Evolutionary conservation across 1,140 invertebrate species (phyloP).

Genomic region (Tetragnatha versicolor): DNA sequence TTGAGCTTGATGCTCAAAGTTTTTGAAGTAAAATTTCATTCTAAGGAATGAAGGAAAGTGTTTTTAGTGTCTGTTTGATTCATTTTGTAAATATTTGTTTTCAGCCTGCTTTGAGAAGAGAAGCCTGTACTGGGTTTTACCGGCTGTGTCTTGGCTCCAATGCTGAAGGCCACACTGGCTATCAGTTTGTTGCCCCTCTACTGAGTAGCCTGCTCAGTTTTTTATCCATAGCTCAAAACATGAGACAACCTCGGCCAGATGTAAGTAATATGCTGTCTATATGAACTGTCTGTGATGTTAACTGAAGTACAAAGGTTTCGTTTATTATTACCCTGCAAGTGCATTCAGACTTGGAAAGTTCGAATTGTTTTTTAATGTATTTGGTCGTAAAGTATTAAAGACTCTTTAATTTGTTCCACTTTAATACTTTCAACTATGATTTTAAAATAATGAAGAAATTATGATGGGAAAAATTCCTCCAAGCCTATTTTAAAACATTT

Average conservation of each 20-base stretch:
- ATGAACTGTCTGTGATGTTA: too few species aligned
- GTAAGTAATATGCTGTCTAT: too few species aligned
- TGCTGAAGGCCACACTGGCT: constrained; percentile 69
- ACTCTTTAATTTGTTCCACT: too few species aligned
- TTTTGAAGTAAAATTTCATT: too few species aligned
- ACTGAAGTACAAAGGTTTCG: too few species aligned
- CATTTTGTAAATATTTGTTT: constrained; percentile 50
- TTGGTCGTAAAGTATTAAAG: too few species aligned
- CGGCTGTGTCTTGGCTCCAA: constrained; percentile 79
- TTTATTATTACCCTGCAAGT: neutral
- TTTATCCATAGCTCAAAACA: constrained; percentile 80
- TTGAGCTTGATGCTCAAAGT: neutral
- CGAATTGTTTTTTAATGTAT: neutral
- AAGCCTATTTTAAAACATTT: too few species aligned
- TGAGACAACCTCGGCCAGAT: constrained; percentile 72
- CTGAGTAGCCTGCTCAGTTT: constrained; percentile 80
- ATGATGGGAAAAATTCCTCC: too few species aligned
- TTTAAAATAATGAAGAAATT: too few species aligned
- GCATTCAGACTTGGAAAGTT: neutral
- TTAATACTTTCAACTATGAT: too few species aligned
- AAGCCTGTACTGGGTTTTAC: constrained; percentile 88
- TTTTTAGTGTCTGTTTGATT: neutral
- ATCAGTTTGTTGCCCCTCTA: constrained; percentile 76
- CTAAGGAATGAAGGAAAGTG: neutral
- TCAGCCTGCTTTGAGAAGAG: constrained; percentile 78